phyloP scores from a whole-genome alignment of 2,888 invertebrate genomes.

The Ophioninae sp. region DNA sequence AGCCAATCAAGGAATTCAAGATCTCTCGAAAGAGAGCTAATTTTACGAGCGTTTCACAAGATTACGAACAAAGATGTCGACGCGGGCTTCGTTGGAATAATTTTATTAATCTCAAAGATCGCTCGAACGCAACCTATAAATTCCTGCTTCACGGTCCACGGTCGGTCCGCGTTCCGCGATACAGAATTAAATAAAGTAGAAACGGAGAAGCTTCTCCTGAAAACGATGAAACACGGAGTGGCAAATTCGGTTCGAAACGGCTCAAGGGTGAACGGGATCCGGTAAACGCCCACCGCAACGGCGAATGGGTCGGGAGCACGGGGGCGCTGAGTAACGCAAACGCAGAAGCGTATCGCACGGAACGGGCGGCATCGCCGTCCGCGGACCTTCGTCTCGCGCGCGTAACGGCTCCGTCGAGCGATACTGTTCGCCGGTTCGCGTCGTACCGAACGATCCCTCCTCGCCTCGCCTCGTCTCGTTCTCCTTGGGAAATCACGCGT shows the following conservation, averaged over 20 bases:
- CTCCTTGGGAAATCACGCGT: constrained; percentile 76
- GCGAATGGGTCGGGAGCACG: constrained; percentile 25
- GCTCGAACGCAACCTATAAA: too few species aligned
- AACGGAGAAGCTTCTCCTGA: neutral
- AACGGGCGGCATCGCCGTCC: constrained; percentile 17
- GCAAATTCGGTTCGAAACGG: neutral
- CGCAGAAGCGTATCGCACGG: constrained; percentile 42
- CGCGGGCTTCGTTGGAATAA: too few species aligned
- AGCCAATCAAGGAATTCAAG: too few species aligned
- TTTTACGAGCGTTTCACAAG: too few species aligned
- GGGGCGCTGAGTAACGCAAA: constrained; percentile 37
- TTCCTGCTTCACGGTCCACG: too few species aligned
- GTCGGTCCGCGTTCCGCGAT: neutral
- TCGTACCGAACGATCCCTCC: constrained; percentile 61
- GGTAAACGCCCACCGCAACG: constrained; percentile 9
- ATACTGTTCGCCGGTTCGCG: constrained; percentile 25
- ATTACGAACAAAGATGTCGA: too few species aligned
- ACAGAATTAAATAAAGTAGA: neutral
- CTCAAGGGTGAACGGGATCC: constrained; percentile 8
- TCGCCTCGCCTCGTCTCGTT: constrained; percentile 68
- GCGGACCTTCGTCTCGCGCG: constrained; percentile 35
- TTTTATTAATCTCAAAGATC: too few species aligned
- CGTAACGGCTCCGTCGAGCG: constrained; percentile 37
- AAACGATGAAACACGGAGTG: neutral
- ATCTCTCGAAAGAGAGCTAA: too few species aligned